phyloP scores from a whole-genome alignment of 2,888 invertebrate genomes.

The Hirtodrosophila histrioides region DNA sequence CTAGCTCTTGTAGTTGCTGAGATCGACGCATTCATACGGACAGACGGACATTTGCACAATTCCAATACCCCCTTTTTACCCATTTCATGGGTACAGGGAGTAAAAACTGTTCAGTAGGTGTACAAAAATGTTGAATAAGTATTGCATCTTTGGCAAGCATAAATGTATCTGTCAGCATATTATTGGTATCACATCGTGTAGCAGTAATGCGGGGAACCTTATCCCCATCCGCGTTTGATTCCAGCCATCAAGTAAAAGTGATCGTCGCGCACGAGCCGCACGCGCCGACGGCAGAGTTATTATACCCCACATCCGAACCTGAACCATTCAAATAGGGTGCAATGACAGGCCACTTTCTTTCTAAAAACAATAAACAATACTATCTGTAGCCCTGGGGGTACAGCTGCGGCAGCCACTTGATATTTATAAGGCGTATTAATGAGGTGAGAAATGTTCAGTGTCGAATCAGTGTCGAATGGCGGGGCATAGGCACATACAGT shows the following conservation, averaged over 20 bases:
- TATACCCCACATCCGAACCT: neutral
- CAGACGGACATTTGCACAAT: no score
- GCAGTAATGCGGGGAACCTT: no score
- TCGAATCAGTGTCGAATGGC: constrained; percentile 14
- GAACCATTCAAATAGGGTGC: constrained; percentile 1
- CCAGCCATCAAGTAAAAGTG: neutral
- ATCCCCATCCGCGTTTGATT: no score
- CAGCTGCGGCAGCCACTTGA: constrained; percentile 23
- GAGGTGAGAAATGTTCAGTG: constrained; percentile 50
- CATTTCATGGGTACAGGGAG: no score
- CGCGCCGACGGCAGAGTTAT: neutral
- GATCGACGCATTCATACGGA: no score
- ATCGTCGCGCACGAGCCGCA: neutral
- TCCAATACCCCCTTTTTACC: no score
- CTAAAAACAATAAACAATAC: constrained; percentile 27
- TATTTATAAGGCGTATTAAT: constrained; percentile 48
- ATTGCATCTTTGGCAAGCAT: neutral
- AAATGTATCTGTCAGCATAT: neutral
- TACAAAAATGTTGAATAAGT: neutral
- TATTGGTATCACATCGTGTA: neutral
- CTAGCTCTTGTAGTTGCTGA: no score
- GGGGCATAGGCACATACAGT: neutral
- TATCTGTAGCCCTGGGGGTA: constrained; percentile 9
- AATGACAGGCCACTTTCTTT: constrained; percentile 9
- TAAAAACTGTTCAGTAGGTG: neutral